Percentiles rank a stretch among this genome's conserved stretches.
These are phyloP conservation scores for Bagarius yarrelli DNA, from an alignment of 2,113 vertebrate species.

Conservation along the genomic window DNA sequence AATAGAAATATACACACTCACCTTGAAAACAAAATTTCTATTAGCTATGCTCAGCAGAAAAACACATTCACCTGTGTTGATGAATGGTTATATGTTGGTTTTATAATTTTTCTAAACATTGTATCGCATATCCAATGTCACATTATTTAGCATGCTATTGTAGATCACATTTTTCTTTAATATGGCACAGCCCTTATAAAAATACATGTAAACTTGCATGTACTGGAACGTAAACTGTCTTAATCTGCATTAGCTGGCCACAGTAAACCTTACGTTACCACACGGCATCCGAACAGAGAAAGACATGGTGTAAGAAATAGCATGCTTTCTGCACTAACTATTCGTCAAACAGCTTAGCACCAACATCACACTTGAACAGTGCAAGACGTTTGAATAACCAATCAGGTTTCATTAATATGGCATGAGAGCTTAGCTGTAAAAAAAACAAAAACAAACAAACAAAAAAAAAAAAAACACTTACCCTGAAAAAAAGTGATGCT, in stretches of 20 bases:
- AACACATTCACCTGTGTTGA: no score
- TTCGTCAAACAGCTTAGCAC: conserved; percentile 6
- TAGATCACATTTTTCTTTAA: no score
- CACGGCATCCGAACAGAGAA: not conserved
- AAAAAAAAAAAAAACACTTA: conserved; percentile 67
- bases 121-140: no score
- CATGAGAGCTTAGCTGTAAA: conserved; percentile 26
- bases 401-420: not conserved
- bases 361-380: not conserved
- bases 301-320: not conserved
- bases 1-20: no score
- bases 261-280: not conserved
- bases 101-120: no score
- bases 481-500: conserved; percentile 95
- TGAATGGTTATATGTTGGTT: no score
- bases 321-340: not conserved
- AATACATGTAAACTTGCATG: not conserved
- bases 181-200: no score
- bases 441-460: conserved; percentile 12
- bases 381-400: not conserved
- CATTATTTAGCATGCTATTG: no score
- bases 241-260: not conserved
- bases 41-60: no score
- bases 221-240: not conserved
- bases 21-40: no score